phyloP scores from a whole-genome alignment of 1,140 invertebrate species.

The Pollicipes pollicipes region DNA sequence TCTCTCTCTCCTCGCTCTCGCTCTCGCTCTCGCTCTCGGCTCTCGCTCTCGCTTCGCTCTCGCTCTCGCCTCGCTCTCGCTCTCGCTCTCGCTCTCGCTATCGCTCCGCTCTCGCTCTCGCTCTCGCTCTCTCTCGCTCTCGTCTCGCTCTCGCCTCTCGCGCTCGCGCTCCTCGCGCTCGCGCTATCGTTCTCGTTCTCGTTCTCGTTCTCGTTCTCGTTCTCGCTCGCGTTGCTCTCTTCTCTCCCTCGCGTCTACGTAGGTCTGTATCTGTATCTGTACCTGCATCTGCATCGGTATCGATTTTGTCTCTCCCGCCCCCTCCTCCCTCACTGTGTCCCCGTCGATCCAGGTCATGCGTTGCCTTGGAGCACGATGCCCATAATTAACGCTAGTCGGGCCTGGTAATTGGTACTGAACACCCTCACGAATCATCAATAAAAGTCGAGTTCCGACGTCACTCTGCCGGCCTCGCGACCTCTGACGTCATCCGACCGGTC shows the following conservation, averaged over 20 bases:
- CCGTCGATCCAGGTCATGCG: no score
- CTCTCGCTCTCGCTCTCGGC: no score
- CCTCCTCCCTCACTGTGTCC: no score
- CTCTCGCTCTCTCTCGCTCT: neutral
- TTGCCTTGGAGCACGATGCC: no score
- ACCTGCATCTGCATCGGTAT: neutral
- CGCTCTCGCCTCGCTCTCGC: neutral
- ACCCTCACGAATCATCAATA: no score
- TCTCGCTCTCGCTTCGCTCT: neutral
- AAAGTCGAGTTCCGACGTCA: no score
- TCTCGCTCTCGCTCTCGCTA: neutral
- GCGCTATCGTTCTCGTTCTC: neutral
- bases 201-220: neutral
- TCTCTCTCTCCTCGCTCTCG: no score
- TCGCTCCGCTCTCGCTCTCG: no score
- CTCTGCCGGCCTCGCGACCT: no score
- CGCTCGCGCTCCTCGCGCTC: neutral
- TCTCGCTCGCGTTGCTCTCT: conserved; percentile 6
- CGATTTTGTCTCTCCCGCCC: neutral
- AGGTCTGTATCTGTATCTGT: neutral
- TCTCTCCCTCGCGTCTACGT: neutral
- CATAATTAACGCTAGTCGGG: no score
- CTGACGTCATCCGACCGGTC: no score
- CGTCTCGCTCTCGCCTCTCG: neutral
- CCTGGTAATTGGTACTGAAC: no score